These are phyloP conservation scores for Amphiura filiformis DNA, from an alignment of 35 echinoderm and acorn worm species.

Conservation along the genomic window DNA sequence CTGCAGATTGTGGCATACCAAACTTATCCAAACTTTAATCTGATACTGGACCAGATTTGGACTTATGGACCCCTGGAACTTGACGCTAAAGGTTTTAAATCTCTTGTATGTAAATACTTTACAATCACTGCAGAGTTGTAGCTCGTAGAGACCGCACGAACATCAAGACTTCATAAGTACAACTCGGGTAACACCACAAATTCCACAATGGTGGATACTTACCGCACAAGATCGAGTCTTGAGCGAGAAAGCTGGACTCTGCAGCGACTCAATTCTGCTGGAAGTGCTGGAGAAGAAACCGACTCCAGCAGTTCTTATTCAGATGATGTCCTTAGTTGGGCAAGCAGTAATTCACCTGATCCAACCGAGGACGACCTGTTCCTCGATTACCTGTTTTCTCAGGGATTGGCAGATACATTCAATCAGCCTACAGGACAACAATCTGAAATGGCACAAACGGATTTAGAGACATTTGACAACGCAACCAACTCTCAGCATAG, in stretches of 20 bases:
- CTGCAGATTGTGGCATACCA: not conserved
- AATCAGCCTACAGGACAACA: not conserved
- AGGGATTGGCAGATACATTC: conserved; percentile 61
- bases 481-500: not conserved
- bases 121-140: too few species aligned
- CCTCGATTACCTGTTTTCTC: conserved; percentile 96
- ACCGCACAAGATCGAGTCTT: conserved; percentile 78
- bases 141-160: too few species aligned
- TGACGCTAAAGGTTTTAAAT: too few species aligned
- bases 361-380: conserved; percentile 71
- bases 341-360: conserved; percentile 21
- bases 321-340: conserved; percentile 11
- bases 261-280: conserved; percentile 79
- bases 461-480: not conserved
- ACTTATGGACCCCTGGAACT: not conserved
- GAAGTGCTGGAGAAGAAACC: conserved; percentile 45
- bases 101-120: too few species aligned
- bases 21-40: conserved; percentile 2
- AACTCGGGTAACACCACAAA: too few species aligned
- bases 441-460: not conserved
- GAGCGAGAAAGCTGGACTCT: conserved; percentile 87
- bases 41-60: not conserved
- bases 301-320: conserved; percentile 56
- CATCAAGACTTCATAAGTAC: too few species aligned
- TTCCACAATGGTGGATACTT: conserved; percentile 81